phyloP scores from a whole-genome alignment of 2,113 vertebrate genomes.

The Corythoichthys intestinalis region DNA sequence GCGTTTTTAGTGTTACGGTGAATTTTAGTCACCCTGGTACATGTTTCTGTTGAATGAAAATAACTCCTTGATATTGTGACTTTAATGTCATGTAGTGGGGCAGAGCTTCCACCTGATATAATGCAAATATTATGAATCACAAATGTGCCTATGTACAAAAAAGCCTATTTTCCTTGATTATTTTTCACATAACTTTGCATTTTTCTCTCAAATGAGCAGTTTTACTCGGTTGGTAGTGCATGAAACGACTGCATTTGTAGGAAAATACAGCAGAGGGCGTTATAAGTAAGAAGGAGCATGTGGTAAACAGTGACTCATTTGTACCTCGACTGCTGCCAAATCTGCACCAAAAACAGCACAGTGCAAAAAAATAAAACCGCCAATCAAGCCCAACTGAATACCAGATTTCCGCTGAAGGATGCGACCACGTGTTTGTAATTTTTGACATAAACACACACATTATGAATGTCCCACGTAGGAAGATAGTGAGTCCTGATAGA shows the following conservation, averaged over 20 bases:
- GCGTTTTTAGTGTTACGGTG: not conserved
- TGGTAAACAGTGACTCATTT: conserved; percentile 53
- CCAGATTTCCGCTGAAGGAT: conserved; percentile 4
- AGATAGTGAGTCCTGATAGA: not conserved
- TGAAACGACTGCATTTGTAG: not conserved
- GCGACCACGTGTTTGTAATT: conserved; percentile 47
- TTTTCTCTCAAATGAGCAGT: too few relatives aligned
- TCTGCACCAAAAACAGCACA: conserved; percentile 14
- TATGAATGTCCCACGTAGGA: conserved; percentile 7
- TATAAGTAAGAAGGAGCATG: not conserved
- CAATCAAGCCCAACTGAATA: not conserved
- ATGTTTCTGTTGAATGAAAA: not conserved
- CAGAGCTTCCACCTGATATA: not conserved
- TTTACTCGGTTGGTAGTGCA: too few relatives aligned
- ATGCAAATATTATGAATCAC: not conserved
- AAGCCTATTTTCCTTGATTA: too few relatives aligned
- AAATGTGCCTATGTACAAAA: too few relatives aligned
- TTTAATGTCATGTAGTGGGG: not conserved
- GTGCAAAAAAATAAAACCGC: conserved; percentile 17
- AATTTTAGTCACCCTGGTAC: not conserved
- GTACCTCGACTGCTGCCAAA: conserved; percentile 42
- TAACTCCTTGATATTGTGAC: not conserved
- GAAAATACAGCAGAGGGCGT: conserved; percentile 53
- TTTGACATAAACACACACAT: conserved; percentile 15
- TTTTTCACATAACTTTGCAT: too few relatives aligned